Evolutionary conservation across 1,140 invertebrate genomes (phyloP).

Genomic region (Steinernema feltiae): DNA sequence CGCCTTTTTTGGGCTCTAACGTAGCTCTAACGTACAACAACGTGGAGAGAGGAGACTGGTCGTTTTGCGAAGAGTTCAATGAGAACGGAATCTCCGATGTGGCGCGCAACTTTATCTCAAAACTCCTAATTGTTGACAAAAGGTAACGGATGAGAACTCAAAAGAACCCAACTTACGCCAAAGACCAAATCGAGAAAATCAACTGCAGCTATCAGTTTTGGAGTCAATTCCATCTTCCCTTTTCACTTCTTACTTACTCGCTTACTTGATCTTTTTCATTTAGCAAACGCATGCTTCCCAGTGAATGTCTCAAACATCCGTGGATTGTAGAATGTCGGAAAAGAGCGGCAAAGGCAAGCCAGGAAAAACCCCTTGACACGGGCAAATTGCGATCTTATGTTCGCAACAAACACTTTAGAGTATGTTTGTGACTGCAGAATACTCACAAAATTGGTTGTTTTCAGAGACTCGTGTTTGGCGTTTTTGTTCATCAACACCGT

Average conservation of each 20-base stretch:
- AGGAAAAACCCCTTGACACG: slow-evolving; percentile 42
- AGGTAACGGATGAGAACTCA: slow-evolving; percentile 54
- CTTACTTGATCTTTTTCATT: slow-evolving; percentile 38
- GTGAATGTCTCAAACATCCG: slow-evolving; percentile 52
- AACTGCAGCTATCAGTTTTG: no score
- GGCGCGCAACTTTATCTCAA: slow-evolving; percentile 64
- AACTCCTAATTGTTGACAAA: slow-evolving; percentile 62
- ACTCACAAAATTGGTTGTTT: slow-evolving; percentile 16
- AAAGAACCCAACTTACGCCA: no score
- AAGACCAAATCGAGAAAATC: no score
- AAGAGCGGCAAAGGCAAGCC: slow-evolving; percentile 32
- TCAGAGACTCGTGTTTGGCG: slow-evolving; percentile 46
- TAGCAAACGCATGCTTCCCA: slow-evolving; percentile 53
- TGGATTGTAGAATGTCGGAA: slow-evolving; percentile 46
- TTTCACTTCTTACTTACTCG: no score
- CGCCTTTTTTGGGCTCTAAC: slow-evolving; percentile 45
- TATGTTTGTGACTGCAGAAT: slow-evolving; percentile 31
- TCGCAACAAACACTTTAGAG: slow-evolving; percentile 48
- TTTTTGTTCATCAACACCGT: slow-evolving; percentile 47
- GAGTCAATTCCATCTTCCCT: no score
- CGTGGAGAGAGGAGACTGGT: slow-evolving; percentile 63
- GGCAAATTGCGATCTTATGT: slow-evolving; percentile 48
- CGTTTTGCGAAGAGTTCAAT: slow-evolving; percentile 64
- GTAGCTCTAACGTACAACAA: slow-evolving; percentile 64
- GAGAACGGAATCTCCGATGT: slow-evolving; percentile 59